Percentiles rank a stretch among this genome's conserved stretches.
These are phyloP conservation scores for Tarsius wallacei DNA, from an alignment of 2,797 vertebrate species.

Conservation along the genomic window DNA sequence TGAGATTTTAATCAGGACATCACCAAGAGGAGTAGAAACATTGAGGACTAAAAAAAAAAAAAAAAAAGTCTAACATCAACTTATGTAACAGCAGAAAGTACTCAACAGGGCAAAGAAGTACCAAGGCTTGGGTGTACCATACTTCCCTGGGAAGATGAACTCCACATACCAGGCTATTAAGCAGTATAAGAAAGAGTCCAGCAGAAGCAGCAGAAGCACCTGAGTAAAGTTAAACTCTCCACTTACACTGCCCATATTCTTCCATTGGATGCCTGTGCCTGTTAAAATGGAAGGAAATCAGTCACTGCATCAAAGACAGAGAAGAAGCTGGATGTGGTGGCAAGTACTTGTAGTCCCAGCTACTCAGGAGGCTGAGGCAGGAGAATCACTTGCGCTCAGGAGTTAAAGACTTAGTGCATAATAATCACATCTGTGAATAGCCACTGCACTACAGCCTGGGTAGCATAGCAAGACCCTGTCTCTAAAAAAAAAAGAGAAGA, in stretches of 20 bases:
- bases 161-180: slow-evolving; percentile 96
- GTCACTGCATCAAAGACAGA: background rate
- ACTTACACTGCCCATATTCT: slow-evolving; percentile 92
- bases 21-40: background rate
- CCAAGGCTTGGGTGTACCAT: slow-evolving; percentile 95
- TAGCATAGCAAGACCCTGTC: background rate
- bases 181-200: slow-evolving; percentile 94
- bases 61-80: background rate
- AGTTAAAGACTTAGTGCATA: background rate
- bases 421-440: background rate
- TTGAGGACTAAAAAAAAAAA: background rate
- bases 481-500: background rate
- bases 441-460: background rate
- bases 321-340: background rate
- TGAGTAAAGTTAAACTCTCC: slow-evolving; percentile 96
- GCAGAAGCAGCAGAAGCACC: slow-evolving; percentile 94
- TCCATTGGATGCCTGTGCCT: slow-evolving; percentile 96
- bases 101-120: slow-evolving; percentile 96
- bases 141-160: slow-evolving; percentile 95
- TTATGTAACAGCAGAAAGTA: background rate
- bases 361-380: background rate
- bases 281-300: slow-evolving; percentile 4
- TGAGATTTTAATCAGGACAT: background rate
- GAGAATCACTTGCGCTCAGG: background rate
- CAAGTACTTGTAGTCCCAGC: background rate